Evolutionary conservation across 2,888 invertebrate species (phyloP).

Genomic region (Noctua pronuba): DNA sequence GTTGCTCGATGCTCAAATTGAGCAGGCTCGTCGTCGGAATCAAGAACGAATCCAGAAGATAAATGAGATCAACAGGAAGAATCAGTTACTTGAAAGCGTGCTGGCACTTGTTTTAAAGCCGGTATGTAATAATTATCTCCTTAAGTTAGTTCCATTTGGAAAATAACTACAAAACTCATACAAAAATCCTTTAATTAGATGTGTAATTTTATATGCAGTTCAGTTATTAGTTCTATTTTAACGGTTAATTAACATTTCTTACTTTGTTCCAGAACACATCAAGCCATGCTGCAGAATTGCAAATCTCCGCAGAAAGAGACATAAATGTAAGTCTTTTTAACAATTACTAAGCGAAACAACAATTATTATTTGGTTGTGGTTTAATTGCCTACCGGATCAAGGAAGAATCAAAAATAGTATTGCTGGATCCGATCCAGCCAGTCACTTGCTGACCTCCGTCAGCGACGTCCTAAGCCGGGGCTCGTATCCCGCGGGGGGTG

Average conservation of each 20-base stretch:
- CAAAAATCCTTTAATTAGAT: neutral
- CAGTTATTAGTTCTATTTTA: neutral
- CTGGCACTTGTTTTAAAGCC: conserved; percentile 22
- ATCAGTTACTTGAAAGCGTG: conserved; percentile 42
- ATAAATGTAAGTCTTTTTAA: conserved; percentile 11
- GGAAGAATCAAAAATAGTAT: neutral
- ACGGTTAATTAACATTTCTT: neutral
- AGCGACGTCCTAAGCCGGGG: neutral
- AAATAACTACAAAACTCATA: neutral
- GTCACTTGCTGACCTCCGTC: neutral
- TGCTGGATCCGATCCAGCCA: neutral
- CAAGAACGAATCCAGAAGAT: conserved; percentile 65
- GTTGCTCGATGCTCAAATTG: conserved; percentile 68
- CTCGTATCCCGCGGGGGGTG: neutral
- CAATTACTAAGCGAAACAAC: neutral
- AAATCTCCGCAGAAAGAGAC: conserved; percentile 8
- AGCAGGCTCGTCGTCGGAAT: conserved; percentile 53
- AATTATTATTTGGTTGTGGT: neutral
- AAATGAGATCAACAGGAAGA: conserved; percentile 55
- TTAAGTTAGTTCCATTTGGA: neutral
- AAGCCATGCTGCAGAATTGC: neutral
- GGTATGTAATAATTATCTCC: conserved; percentile 19
- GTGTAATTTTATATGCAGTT: neutral
- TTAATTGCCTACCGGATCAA: neutral
- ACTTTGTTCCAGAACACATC: conserved; percentile 23